Conservation (phyloP, 2,113 vertebrate genomes). For the Dasyprocta punctata region DNA sequence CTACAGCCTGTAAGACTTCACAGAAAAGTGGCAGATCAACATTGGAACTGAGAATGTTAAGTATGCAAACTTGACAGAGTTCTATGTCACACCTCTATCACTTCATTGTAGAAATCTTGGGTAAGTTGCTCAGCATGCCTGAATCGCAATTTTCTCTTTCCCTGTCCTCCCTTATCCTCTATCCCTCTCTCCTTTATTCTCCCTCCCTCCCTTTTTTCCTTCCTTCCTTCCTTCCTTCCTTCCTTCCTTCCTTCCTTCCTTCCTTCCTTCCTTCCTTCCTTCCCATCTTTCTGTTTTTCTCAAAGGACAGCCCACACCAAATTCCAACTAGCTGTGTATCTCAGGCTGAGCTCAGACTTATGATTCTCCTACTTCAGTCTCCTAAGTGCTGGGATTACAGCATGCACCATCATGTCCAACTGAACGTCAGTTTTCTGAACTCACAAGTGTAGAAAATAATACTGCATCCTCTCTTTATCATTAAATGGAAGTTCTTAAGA, state of each 20-base stretch:
- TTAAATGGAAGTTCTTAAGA: not conserved
- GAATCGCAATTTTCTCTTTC: not conserved
- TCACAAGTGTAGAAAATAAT: not conserved
- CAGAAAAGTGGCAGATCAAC: not conserved
- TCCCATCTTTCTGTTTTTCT: not conserved
- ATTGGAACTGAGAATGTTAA: not conserved
- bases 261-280: no score
- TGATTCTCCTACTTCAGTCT: not conserved
- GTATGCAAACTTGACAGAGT: not conserved
- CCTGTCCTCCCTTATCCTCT: not conserved
- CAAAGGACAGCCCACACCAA: no score
- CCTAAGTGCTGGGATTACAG: not conserved
- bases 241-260: accelerated
- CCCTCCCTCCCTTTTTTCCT: accelerated
- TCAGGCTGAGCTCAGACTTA: not conserved
- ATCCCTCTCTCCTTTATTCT: no score
- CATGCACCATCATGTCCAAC: not conserved
- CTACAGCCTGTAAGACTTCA: not conserved
- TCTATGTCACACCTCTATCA: not conserved
- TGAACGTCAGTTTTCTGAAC: not conserved
- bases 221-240: not conserved
- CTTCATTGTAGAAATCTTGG: not conserved
- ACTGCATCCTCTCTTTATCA: not conserved
- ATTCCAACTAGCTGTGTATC: not conserved
- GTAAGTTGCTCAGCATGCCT: not conserved